Conservation (phyloP, 2,888 invertebrate species). For the Dioctria rufipes region DNA sequence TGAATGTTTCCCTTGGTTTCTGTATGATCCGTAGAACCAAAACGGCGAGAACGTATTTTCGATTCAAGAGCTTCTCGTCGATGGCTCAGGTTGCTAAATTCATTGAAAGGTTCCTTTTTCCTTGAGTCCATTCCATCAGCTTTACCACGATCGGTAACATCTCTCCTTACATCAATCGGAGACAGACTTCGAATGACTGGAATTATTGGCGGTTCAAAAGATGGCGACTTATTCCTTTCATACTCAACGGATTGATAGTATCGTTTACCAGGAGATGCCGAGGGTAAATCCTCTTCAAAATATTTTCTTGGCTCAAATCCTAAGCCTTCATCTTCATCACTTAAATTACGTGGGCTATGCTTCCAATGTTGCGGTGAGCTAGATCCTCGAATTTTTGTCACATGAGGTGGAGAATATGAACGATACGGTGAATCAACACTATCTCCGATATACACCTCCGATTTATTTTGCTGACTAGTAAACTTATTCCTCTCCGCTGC, state of each 20-base stretch:
- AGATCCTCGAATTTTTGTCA: conserved; percentile 64
- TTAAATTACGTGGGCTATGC: conserved; percentile 71
- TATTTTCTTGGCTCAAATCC: conserved; percentile 77
- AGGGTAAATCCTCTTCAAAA: conserved; percentile 70
- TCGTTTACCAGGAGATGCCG: neutral
- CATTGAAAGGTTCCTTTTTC: conserved; percentile 72
- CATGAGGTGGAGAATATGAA: conserved; percentile 60
- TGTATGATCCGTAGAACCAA: conserved; percentile 70
- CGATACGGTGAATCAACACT: conserved; percentile 42
- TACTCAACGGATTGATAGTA: conserved; percentile 10
- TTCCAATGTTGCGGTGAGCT: conserved; percentile 68
- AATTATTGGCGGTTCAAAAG: conserved; percentile 76
- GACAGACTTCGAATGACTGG: conserved; percentile 76
- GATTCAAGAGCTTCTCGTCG: conserved; percentile 84
- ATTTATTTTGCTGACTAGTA: conserved; percentile 57
- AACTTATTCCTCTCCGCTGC: conserved; percentile 52
- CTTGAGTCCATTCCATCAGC: conserved; percentile 80
- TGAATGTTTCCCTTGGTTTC: conserved; percentile 68
- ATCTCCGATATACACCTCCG: conserved; percentile 64
- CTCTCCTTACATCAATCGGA: conserved; percentile 65
- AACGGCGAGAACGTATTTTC: conserved; percentile 77
- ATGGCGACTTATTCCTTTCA: conserved; percentile 61
- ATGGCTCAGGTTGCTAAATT: conserved; percentile 78
- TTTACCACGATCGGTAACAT: conserved; percentile 73
- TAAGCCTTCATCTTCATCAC: conserved; percentile 87